Base-by-base conservation (phyloP, 2,113 vertebrate species). In the Hypomesus transpacificus region DNA sequence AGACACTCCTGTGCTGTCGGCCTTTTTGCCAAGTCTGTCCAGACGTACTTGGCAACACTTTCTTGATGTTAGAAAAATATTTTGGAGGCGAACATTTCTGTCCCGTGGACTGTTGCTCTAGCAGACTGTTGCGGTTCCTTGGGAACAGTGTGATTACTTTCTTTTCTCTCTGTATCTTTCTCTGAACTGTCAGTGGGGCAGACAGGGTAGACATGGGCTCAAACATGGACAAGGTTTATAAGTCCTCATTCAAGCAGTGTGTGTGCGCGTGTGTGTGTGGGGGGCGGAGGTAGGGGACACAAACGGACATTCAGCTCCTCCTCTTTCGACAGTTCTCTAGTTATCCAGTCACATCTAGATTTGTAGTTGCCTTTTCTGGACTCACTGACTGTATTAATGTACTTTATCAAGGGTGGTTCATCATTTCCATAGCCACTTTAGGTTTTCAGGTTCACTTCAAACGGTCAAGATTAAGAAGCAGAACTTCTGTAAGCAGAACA, bases 181-280 rank as follows among this genome's bases (percentile, higher is more conserved):
- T 75, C 56, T 46, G 39, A 46, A 46, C 8, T 9, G 75, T 77
- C 74, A 69, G 65, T 54, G 63, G n/a, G 60, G 70, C 64, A 16
- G 64, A 16, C 18, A 76, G 22, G 26, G 22, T 70, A 73, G 68
- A 75, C 64, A 53, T 58, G 21, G 46, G 16, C 9, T 63, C 28
- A 75, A 65, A 46, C 39, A 46, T 46, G 39, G 9, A 13, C 20
- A 24, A 11, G 17, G 71, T 86, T 83, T 85, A 80, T 86, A 78
- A n/a, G 2, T 28, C 20, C 18, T 61, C 22, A 61, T 24, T 66
- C 34, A 20, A 61, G 21, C 16, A 26, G 61, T 26, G 63, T 57
- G 65, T 68, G 22, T 34, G 61, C 18, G 63, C 39, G 65, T 68
- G 22, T 14, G 2, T 13, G 46, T 26, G 17, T 24, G 46, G 34